Base-by-base conservation (phyloP, 2,113 vertebrate species). In the Archilochus colubris region DNA sequence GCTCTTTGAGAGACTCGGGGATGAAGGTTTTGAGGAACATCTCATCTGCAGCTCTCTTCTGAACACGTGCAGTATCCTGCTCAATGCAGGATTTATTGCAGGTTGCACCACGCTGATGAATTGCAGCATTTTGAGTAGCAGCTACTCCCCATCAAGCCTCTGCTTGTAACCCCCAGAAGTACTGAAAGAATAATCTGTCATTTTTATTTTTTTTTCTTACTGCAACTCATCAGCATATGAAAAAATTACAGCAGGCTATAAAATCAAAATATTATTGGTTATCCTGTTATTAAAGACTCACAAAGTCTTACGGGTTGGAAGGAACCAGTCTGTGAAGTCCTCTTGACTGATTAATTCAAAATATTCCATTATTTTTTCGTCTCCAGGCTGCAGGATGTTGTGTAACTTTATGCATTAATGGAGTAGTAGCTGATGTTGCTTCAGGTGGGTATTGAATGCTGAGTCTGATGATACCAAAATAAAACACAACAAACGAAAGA, bases 141-240 rank as follows among this genome's bases (percentile, higher is more conserved):
- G 55, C 38, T 68, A 1, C 68, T 43, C 0, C 13, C 0, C 13
- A 1, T 16, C 36, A 10, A 10, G 23, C 62, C 50, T 61, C 0
- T 30, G 0, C 17, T 38, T 50, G 57, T 46, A 50, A 70, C n/a
- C 21, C 14, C 8, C 4, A 14, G 27, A 78, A 24, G 17, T 33
- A 19, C 54, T 7, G 5, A 24, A 51, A 40, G 40, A 38, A 0
- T 62, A 7, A 38, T 55, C 50, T 50, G 31, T 38, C 4, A 7
- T 7, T 31, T 15, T 38, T 40, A 40, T 10, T 59, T 59, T 10
- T 59, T 59, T 84, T 43, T 15, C 31, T 86, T 62, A 21, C 20
- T 2, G 0, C 40, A 86, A 80, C 17, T 78, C 6, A 24, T 8
- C 7, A 73, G 55, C 19, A 31, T 13, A 25, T 27, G 48, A 38